phyloP scores from a whole-genome alignment of 2,797 vertebrate species.

The Phaenicophaeus curvirostris region DNA sequence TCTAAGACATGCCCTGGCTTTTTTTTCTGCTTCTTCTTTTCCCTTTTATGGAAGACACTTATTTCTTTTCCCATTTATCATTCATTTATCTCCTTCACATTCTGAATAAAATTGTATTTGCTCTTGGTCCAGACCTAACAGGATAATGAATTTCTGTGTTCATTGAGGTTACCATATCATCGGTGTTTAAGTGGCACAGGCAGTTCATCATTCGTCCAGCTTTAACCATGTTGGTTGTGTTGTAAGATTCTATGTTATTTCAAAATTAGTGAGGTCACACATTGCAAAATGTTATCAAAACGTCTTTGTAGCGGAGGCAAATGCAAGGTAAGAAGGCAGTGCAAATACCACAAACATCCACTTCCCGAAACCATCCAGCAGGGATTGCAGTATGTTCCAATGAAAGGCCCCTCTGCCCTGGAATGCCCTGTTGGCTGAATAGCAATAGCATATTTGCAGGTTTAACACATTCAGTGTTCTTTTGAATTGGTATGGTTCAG shows the following conservation, averaged over 20 bases:
- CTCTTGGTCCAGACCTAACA: background rate
- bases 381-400: background rate
- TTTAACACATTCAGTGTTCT: background rate
- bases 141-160: background rate
- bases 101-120: constrained; percentile 18
- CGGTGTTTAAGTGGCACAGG: background rate
- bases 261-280: background rate
- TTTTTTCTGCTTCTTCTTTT: background rate
- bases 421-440: background rate
- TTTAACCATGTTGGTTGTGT: background rate
- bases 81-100: constrained; percentile 35
- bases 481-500: rapidly evolving
- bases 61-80: constrained; percentile 13
- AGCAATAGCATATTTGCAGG: background rate
- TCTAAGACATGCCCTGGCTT: background rate
- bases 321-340: background rate
- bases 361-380: background rate
- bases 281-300: background rate
- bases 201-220: background rate
- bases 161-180: background rate
- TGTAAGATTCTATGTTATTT: background rate
- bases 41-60: background rate
- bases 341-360: background rate
- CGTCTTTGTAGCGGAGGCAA: background rate
- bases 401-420: background rate